Evolutionary conservation across 1,140 invertebrate genomes (phyloP), one percentile per base, ranked within the genome.

Genomic region (Onthophagus taurus): DNA sequence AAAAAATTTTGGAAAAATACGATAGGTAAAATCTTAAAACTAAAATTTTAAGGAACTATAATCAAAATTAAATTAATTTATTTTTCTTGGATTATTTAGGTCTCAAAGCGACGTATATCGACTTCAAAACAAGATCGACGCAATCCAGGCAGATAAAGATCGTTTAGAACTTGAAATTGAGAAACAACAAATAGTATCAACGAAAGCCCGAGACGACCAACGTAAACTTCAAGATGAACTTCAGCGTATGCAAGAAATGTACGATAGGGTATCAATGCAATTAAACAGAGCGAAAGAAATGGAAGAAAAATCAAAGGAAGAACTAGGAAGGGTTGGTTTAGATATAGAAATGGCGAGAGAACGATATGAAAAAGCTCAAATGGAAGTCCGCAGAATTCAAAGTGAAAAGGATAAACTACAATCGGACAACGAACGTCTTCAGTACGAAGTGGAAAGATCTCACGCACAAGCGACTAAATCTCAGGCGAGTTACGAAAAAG

Each of bases 1-100:
- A 94, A 57, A 86, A 90, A 67, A 79, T 92, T 66, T 68, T 90
- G 52, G 90, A 93, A 68, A 93, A 93, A 73, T 89, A 90, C 63
- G 90, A 94, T 67, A 83, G 88, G 82, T 86, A 75, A 63, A 23
- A 20, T 18, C 24, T 55, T 56, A 58, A n/a, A n/a, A n/a, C n/a
- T n/a, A n/a, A n/a, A n/a, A n/a, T n/a, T n/a, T n/a, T n/a, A n/a
- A n/a, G n/a, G n/a, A n/a, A n/a, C n/a, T n/a, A n/a, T n/a, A n/a
- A 52, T 49, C n/a, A n/a, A n/a, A n/a, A 33, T 33, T 14, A 33
- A 33, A 33, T 8, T 13, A 2, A 11, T 14, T 9, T 19, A 1
- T n/a, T 21, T 21, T 16, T 21, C n/a, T 21, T 21, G 5, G 8
- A n/a, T 55, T 54, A 72, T 71, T 42, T 67, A 86, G 83, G 55